Base-by-base conservation (phyloP, 2,888 invertebrate species). In the Oasisia sp. region DNA sequence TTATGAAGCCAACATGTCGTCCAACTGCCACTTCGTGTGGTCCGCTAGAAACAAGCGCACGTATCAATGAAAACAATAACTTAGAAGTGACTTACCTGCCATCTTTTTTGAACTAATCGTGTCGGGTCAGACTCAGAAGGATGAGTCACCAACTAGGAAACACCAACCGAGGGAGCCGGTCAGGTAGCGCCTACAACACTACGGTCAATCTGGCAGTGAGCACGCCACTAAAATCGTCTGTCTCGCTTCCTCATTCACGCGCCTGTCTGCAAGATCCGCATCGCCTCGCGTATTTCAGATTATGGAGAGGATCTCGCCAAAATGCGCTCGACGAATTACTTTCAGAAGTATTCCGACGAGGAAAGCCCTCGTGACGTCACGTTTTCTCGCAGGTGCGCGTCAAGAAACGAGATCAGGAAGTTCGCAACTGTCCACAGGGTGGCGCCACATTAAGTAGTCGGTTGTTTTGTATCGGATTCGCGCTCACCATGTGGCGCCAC, bases 331-430 rank as follows among this genome's bases (percentile, higher is more conserved):
- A 27, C 74, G 74, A 74, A 74, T n/a, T 74, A 74, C 27, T 74
- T 74, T 74, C 74, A 74, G 74, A 74, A 74, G 74, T 74, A 74
- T 74, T 74, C 74, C 74, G 74, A 74, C 74, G 74, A 74, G 74
- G 74, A 74, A 74, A 74, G n/a, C 74, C 74, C 74, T 74, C 74
- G 74, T 74, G 74, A 74, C 74, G 74, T 74, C 74, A 74, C 74
- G 74, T 74, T 27, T 74, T 74, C 74, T 74, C 74, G 74, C 74
- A 74, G 74, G 74, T 74, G 74, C 74, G 74, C 74, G 74, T 74
- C 74, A 27, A n/a, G n/a, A 74, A 74, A 74, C 74, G 74, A 74
- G 74, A 74, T 74, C 74, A 74, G 27, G 74, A 19, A 19, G 27
- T 74, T 74, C 74, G n/a, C n/a, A 74, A 74, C n/a, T 74, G 27